Conservation (phyloP, 2,797 vertebrate genomes). For the Oreochromis mossambicus region DNA sequence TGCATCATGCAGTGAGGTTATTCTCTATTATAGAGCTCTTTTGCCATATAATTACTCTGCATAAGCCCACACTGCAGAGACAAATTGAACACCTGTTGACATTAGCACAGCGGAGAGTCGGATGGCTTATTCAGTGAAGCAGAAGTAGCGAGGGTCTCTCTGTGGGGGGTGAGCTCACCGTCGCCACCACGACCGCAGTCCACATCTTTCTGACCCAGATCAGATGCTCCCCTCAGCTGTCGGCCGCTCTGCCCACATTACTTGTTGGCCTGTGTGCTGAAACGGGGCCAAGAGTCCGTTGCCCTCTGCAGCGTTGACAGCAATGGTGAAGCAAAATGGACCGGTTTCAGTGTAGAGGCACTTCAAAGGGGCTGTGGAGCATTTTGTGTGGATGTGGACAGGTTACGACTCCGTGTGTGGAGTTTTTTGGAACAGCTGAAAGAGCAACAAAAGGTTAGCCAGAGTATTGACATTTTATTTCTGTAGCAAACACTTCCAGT, state of each 20-base stretch:
- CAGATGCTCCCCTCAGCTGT: conserved; percentile 24
- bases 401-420: background rate
- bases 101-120: background rate
- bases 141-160: background rate
- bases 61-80: background rate
- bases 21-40: background rate
- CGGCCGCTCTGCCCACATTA: background rate
- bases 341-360: background rate
- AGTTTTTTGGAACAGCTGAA: background rate
- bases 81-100: conserved; percentile 28
- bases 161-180: background rate
- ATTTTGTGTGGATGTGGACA: background rate
- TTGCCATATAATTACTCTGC: background rate
- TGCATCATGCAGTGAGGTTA: background rate
- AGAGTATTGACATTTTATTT: conserved; percentile 9
- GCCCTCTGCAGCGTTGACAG: background rate
- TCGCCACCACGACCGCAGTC: background rate
- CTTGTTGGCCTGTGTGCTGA: background rate
- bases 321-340: background rate
- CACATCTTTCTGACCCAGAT: conserved; percentile 2
- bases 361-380: background rate
- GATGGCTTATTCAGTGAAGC: background rate
- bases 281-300: background rate
- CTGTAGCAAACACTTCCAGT: background rate
- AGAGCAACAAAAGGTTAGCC: conserved; percentile 5